Conservation (phyloP, 2,888 invertebrate species). For the Priocnemis perturbator region DNA sequence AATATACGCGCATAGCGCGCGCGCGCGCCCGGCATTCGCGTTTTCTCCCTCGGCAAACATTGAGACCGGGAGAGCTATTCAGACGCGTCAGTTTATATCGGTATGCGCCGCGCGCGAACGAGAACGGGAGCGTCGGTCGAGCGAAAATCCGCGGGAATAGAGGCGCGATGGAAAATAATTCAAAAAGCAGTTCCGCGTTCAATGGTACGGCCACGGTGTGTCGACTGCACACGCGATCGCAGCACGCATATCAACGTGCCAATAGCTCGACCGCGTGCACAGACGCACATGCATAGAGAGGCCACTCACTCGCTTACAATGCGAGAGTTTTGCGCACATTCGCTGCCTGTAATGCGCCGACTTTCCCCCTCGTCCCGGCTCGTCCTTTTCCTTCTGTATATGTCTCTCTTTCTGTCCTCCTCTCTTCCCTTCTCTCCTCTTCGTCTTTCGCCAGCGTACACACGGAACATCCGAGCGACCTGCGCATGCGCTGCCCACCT, state of each 20-base stretch:
- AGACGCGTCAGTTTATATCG: slow-evolving; percentile 4
- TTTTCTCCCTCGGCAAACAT: slow-evolving; percentile 2
- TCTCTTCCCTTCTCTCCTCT: not conserved
- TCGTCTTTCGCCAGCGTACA: not conserved
- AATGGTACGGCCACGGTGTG: too few species aligned
- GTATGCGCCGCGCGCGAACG: not conserved
- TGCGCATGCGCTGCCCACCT: slow-evolving; percentile 45
- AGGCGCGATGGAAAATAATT: too few species aligned
- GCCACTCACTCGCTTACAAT: slow-evolving; percentile 6
- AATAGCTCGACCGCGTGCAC: too few species aligned
- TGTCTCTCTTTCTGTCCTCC: not conserved
- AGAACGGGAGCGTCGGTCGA: slow-evolving; percentile 2
- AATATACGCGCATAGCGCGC: slow-evolving; percentile 19
- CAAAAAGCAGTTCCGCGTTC: too few species aligned
- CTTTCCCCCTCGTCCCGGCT: slow-evolving; percentile 15
- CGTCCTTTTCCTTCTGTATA: slow-evolving; percentile 5
- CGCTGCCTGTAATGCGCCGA: not conserved
- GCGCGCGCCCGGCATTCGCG: slow-evolving; percentile 9
- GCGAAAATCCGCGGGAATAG: too few species aligned
- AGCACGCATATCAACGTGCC: too few species aligned
- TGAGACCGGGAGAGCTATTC: not conserved
- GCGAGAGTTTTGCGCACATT: slow-evolving; percentile 16
- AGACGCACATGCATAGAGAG: too few species aligned
- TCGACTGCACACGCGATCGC: too few species aligned
- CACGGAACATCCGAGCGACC: slow-evolving; percentile 11